phyloP scores from a whole-genome alignment of 2,113 vertebrate species.

The Phalacrocorax aristotelis region DNA sequence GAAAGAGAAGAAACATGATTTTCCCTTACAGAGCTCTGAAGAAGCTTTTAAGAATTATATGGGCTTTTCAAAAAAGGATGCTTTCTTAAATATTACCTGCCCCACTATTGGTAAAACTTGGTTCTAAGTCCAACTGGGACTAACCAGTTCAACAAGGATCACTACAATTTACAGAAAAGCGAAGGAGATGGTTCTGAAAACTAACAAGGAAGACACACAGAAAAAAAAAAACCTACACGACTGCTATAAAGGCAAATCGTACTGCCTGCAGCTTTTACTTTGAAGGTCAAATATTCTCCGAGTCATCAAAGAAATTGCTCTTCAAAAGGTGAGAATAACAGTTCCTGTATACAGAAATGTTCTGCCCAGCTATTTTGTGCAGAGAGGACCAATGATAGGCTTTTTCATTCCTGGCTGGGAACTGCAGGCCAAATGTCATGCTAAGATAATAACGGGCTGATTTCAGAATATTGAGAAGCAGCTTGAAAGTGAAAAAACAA shows the following conservation, averaged over 20 bases:
- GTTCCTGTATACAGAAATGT: conserved; percentile 5
- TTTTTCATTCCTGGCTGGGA: conserved; percentile 43
- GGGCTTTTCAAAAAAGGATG: background rate
- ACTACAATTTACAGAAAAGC: background rate
- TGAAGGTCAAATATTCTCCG: conserved; percentile 53
- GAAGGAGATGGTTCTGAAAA: background rate
- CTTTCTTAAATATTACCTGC: background rate
- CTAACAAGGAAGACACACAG: background rate
- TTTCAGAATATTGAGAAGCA: conserved; percentile 33
- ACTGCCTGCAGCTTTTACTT: conserved; percentile 44
- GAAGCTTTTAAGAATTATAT: background rate
- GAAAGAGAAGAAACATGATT: background rate
- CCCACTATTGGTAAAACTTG: background rate
- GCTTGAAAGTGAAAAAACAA: conserved; percentile 22
- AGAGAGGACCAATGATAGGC: conserved; percentile 42
- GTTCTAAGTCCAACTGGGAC: background rate
- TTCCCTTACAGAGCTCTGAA: background rate
- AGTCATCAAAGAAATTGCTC: conserved; percentile 46
- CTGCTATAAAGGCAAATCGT: conserved; percentile 11
- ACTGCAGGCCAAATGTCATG: conserved; percentile 50
- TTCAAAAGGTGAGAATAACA: conserved; percentile 56
- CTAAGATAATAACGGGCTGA: conserved; percentile 48
- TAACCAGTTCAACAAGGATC: background rate
- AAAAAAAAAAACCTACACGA: background rate
- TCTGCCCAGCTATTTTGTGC: conserved; percentile 52